Evolutionary conservation across 2,797 vertebrate genomes (phyloP).

Genomic region (Acanthis flammea): DNA sequence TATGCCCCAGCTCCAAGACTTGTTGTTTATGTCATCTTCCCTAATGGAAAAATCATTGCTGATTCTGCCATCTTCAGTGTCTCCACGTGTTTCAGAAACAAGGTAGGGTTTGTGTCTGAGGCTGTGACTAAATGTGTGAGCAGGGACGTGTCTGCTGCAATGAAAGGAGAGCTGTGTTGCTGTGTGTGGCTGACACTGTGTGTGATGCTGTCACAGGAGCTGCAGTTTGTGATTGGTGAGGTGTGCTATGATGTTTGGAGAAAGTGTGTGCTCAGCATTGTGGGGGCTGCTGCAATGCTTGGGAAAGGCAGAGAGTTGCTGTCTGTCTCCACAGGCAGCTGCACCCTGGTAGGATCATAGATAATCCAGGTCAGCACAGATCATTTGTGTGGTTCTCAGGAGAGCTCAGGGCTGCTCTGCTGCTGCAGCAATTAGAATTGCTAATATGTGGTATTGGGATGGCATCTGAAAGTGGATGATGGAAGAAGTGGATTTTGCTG

Average conservation of each 20-base stretch:
- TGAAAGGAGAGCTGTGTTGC: neutral
- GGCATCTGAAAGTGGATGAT: neutral
- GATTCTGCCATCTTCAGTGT: conserved; percentile 47
- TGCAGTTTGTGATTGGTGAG: neutral
- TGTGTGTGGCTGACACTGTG: neutral
- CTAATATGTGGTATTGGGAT: neutral
- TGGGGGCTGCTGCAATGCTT: neutral
- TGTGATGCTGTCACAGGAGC: neutral
- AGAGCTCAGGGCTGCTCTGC: neutral
- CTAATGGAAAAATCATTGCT: conserved; percentile 45
- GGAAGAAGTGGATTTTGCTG: neutral
- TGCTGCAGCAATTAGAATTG: neutral
- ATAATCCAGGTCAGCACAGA: neutral
- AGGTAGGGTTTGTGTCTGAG: conserved; percentile 17
- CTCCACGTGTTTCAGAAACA: conserved; percentile 50
- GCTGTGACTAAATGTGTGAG: neutral
- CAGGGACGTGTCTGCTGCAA: neutral
- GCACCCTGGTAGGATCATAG: neutral
- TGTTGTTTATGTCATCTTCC: conserved; percentile 58
- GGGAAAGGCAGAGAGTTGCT: neutral
- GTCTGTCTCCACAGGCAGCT: neutral
- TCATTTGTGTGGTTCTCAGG: neutral
- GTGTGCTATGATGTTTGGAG: neutral
- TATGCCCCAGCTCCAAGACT: conserved; percentile 33
- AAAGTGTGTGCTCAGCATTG: neutral